Evolutionary conservation across 2,888 invertebrate species (phyloP).

Genomic region (Abrostola triplasia): DNA sequence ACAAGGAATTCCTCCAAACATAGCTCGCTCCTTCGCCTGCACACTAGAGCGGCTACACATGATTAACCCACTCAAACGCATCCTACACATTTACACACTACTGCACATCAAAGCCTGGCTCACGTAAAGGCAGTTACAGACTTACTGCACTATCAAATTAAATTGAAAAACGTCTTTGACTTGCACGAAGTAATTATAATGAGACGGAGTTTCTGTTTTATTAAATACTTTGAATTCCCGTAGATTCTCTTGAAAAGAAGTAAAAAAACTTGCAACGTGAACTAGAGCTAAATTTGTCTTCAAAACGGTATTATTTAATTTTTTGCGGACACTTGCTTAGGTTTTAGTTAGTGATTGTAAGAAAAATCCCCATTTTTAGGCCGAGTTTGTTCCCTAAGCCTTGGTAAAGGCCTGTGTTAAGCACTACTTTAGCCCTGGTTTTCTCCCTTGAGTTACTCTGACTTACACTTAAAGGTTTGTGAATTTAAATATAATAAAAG

Average conservation of each 20-base stretch:
- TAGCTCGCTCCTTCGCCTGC: constrained; percentile 6
- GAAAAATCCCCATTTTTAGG: too few relatives aligned
- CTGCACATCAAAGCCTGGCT: constrained; percentile 48
- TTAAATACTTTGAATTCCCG: not conserved
- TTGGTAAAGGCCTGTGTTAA: too few relatives aligned
- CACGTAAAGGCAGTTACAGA: constrained; percentile 19
- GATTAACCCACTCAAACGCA: constrained; percentile 46
- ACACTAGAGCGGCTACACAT: constrained; percentile 23
- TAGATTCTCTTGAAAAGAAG: not conserved
- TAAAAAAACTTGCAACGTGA: not conserved
- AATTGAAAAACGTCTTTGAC: constrained; percentile 5
- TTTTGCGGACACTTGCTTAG: too few relatives aligned
- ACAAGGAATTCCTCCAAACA: not conserved
- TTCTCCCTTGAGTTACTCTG: too few relatives aligned
- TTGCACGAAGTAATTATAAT: not conserved
- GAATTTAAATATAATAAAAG: too few relatives aligned
- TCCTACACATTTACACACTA: constrained; percentile 39
- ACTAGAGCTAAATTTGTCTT: too few relatives aligned
- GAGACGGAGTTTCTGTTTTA: not conserved
- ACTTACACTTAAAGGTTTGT: too few relatives aligned
- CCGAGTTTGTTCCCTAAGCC: too few relatives aligned
- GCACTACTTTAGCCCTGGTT: too few relatives aligned
- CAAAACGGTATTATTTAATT: too few relatives aligned
- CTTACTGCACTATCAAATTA: constrained; percentile 28
- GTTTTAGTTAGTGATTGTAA: too few relatives aligned